A percentile compares a stretch with the other conserved stretches of the same genome.
phyloP scores from a whole-genome alignment of 2,113 vertebrate genomes.

The Sorex fumeus region DNA sequence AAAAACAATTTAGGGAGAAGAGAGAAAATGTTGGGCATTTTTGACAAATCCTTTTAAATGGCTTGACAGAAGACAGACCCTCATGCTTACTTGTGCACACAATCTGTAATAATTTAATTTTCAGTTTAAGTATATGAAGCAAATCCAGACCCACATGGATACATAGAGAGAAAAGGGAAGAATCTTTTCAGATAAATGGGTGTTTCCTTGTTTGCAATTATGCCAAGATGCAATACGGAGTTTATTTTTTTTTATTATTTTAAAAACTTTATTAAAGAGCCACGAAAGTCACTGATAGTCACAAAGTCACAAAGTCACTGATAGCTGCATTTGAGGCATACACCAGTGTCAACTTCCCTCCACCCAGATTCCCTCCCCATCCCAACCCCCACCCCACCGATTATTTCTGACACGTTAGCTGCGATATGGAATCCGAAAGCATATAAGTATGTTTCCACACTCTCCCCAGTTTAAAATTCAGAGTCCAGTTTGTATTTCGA shows the following conservation, averaged over 20 bases:
- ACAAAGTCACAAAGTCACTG: too few species aligned
- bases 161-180: not conserved
- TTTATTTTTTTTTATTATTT: not conserved
- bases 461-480: conserved; percentile 30
- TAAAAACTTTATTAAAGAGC: too few species aligned
- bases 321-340: too few species aligned
- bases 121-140: not conserved
- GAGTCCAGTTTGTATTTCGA: not conserved
- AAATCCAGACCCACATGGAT: not conserved
- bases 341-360: too few species aligned
- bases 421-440: not conserved
- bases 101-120: not conserved
- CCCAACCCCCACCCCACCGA: too few species aligned
- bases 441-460: not conserved
- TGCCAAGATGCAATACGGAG: conserved; percentile 49
- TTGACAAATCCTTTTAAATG: not conserved
- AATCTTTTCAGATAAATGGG: not conserved
- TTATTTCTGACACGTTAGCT: conserved; percentile 15
- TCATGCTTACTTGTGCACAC: not conserved
- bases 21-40: not conserved
- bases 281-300: too few species aligned
- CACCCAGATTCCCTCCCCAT: too few species aligned
- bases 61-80: conserved; percentile 7
- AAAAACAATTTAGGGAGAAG: conserved; percentile 9
- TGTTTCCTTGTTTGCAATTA: conserved; percentile 49